phyloP scores from a whole-genome alignment of 2,888 invertebrate genomes.

The Leptopilina myrica region DNA sequence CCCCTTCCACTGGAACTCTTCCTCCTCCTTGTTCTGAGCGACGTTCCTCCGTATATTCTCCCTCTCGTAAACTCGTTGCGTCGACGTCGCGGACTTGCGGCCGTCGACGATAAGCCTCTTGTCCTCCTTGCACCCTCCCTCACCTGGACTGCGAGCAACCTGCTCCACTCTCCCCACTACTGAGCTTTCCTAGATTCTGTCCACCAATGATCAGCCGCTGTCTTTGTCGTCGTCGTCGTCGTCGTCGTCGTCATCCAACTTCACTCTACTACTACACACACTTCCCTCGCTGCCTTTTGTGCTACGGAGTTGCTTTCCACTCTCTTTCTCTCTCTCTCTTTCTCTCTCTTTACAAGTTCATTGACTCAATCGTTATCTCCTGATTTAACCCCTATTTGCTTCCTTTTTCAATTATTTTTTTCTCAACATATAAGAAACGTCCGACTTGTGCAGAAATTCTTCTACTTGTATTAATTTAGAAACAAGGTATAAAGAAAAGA shows the following conservation, averaged over 20 bases:
- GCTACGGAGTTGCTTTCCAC: background rate
- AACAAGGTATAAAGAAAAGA: no score
- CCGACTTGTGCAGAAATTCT: no score
- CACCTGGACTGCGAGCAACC: conserved; percentile 62
- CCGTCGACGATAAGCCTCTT: conserved; percentile 45
- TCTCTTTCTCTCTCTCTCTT: background rate
- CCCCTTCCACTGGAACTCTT: conserved; percentile 52
- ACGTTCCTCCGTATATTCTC: conserved; percentile 46
- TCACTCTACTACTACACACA: conserved; percentile 41
- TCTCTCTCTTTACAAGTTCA: background rate
- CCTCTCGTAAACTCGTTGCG: conserved; percentile 51
- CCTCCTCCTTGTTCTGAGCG: conserved; percentile 52
- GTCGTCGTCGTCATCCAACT: conserved; percentile 48
- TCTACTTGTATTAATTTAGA: no score
- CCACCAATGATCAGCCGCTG: conserved; percentile 75
- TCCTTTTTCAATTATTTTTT: background rate
- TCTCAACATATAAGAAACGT: background rate
- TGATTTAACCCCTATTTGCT: background rate
- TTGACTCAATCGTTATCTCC: conserved; percentile 26
- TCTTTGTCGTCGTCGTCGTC: conserved; percentile 62
- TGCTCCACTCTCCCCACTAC: conserved; percentile 65
- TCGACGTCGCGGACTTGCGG: conserved; percentile 60
- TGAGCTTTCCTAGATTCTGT: conserved; percentile 62
- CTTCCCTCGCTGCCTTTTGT: conserved; percentile 26
- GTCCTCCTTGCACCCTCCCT: conserved; percentile 66